A percentile compares a stretch with the other conserved stretches of the same genome.
These are phyloP conservation scores for Enhydra lutris DNA, from an alignment of 2,113 vertebrate genomes.

Conservation along the genomic window DNA sequence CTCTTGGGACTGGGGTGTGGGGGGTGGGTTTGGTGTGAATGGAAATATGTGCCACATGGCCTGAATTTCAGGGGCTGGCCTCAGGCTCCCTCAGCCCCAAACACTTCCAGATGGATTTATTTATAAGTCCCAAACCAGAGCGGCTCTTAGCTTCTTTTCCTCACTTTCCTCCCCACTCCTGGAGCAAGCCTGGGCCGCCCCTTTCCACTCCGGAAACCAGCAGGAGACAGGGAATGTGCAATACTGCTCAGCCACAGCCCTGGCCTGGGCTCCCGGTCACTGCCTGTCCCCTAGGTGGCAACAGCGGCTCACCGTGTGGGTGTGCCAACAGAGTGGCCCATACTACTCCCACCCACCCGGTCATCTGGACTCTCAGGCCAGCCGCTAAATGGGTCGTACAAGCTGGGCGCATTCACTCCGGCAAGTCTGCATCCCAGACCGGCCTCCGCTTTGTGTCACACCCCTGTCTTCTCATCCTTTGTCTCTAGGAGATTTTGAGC, in stretches of 20 bases:
- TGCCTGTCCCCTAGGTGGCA: slow-evolving; percentile 58
- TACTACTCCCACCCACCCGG: not conserved
- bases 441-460: not conserved
- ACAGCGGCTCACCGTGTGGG: slow-evolving; percentile 17
- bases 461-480: not conserved
- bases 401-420: not conserved
- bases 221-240: slow-evolving; percentile 52
- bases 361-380: not conserved
- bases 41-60: slow-evolving; percentile 70
- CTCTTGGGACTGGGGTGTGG: slow-evolving; percentile 4
- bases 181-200: slow-evolving; percentile 1
- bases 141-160: slow-evolving; percentile 23
- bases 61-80: slow-evolving; percentile 59
- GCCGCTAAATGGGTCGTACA: not conserved
- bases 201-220: slow-evolving; percentile 65
- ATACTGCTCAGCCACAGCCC: not conserved
- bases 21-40: slow-evolving; percentile 40
- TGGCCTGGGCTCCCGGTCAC: not conserved
- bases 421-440: not conserved
- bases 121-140: slow-evolving; percentile 69
- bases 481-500: not conserved
- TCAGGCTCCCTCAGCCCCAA: slow-evolving; percentile 61
- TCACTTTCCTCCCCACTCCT: slow-evolving; percentile 50
- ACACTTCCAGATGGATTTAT: slow-evolving; percentile 73
- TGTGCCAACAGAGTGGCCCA: not conserved